These are phyloP conservation scores for Unio delphinus DNA, from an alignment of 2,888 invertebrate species.

Conservation along the genomic window DNA sequence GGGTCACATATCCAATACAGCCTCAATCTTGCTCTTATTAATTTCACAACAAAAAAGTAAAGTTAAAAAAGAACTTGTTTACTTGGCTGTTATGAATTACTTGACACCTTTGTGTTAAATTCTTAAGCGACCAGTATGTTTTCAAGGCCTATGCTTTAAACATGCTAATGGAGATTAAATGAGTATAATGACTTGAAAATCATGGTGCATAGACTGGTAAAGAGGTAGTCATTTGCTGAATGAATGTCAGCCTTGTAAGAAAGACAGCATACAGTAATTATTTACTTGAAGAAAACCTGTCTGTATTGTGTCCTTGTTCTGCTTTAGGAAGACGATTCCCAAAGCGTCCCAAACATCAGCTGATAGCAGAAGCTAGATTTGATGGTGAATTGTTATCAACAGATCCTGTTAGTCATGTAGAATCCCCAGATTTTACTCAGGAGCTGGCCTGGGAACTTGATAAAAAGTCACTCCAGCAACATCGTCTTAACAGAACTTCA, in stretches of 20 bases:
- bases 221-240: too few relatives aligned
- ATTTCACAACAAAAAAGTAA: too few relatives aligned
- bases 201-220: too few relatives aligned
- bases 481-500: conserved; percentile 71
- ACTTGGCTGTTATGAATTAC: too few relatives aligned
- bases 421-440: conserved; percentile 70
- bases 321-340: conserved; percentile 71
- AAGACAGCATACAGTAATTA: too few relatives aligned
- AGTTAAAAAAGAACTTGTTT: too few relatives aligned
- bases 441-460: conserved; percentile 73
- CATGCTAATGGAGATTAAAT: too few relatives aligned
- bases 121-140: background rate
- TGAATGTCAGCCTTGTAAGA: background rate
- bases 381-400: conserved; percentile 72
- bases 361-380: conserved; percentile 72
- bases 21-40: too few relatives aligned
- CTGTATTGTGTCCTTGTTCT: conserved; percentile 2
- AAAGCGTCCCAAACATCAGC: conserved; percentile 63
- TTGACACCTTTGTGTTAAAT: background rate
- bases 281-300: background rate
- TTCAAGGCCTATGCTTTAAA: too few relatives aligned
- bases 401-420: conserved; percentile 71
- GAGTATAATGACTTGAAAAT: too few relatives aligned
- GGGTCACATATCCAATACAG: too few relatives aligned
- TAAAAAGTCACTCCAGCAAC: conserved; percentile 70